Conservation (phyloP, 2,797 vertebrate genomes). For the Etheostoma perlongum region DNA sequence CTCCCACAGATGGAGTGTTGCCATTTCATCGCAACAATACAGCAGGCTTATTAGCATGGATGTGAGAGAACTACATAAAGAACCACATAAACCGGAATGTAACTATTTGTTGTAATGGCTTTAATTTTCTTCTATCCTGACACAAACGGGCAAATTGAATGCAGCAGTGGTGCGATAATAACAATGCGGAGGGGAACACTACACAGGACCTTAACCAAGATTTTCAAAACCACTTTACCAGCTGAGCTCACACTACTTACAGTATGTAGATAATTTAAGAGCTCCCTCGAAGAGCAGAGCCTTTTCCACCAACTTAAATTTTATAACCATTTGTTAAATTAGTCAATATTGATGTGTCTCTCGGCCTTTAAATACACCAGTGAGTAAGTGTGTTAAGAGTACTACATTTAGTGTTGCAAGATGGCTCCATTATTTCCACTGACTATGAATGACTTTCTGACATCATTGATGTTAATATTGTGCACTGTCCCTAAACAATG, state of each 20-base stretch:
- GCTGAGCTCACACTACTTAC: background rate
- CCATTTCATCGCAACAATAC: slow-evolving; percentile 7
- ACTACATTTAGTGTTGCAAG: background rate
- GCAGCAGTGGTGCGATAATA: slow-evolving; percentile 10
- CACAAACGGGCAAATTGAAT: slow-evolving; percentile 20
- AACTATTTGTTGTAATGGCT: slow-evolving; percentile 36
- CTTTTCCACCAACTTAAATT: background rate
- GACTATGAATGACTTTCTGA: background rate
- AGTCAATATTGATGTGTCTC: background rate
- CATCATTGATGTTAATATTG: background rate
- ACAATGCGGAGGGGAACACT: background rate
- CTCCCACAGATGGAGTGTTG: slow-evolving; percentile 15
- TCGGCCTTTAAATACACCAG: background rate
- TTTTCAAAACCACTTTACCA: background rate
- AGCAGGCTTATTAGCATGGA: slow-evolving; percentile 1
- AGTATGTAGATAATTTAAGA: background rate
- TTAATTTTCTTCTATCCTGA: slow-evolving; percentile 43
- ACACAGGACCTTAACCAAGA: background rate
- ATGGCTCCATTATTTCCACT: background rate
- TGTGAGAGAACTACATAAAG: background rate
- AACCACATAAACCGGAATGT: slow-evolving; percentile 39
- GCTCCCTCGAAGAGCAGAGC: background rate
- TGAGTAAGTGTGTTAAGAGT: background rate
- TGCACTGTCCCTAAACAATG: too few relatives aligned
- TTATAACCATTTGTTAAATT: background rate